Base-by-base conservation (phyloP, 2,797 vertebrate genomes). In the Xenentodon cancila region DNA sequence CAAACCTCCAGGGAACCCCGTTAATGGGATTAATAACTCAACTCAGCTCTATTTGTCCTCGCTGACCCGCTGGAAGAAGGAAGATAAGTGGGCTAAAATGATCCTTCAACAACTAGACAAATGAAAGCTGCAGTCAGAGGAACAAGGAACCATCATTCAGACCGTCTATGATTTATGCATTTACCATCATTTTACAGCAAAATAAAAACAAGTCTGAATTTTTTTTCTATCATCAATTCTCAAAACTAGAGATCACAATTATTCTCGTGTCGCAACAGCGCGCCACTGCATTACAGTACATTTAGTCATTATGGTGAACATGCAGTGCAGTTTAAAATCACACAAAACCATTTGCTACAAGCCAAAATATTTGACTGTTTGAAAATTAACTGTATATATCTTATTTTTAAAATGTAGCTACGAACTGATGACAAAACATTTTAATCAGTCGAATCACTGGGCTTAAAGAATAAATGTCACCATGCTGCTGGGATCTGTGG, bases 21-120 rank as follows among this genome's bases (percentile, higher is more conserved):
- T 64, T 81, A 75, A 76, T 66, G 67, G 61, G 59, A 79, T 77
- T 59, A 82, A 82, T 86, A 69, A 76, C 84, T 82, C 71, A 81
- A 46, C 44, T 44, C 25, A 3, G 25, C 25, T 62, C 51, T 27
- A 34, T 63, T 79, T 53, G 67, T 69, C 64, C 68, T 76, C 27
- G 51, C 53, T 64, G 68, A 74, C 32, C 59, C 17, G 22, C 53
- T 53, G 34, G 56, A 69, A 48, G 42, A 43, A 55, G 25, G 43
- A 68, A 19, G 53, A 73, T 53, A 53, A 47, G 18, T 48, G 53
- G 40, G 49, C 18, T 46, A 18, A 63, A 59, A 37, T 18, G 18
- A 17, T 48, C 21, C 19, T 16, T 45, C 13, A 3, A 50, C 27
- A 59, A 52, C 32, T 62, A 58, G 22, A 49, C 20, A 16, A 12